These are phyloP conservation scores for Phrynocephalus guinanensis DNA, from an alignment of 2,797 vertebrate species.

Conservation along the genomic window DNA sequence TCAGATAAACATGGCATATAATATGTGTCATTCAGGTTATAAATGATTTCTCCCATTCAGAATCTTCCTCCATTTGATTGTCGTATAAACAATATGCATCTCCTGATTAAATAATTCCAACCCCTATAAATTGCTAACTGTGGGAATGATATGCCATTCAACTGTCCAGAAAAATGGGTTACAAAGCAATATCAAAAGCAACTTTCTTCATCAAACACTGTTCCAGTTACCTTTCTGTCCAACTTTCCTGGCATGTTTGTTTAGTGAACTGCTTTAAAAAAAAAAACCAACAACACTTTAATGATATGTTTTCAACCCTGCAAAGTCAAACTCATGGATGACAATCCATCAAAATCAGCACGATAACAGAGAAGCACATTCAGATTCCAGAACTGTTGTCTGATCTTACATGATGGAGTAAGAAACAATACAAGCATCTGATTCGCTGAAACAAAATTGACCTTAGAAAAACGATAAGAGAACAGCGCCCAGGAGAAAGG, in stretches of 20 bases:
- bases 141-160: slow-evolving; percentile 68
- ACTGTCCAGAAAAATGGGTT: slow-evolving; percentile 48
- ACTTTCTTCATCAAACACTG: slow-evolving; percentile 57
- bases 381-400: slow-evolving; percentile 68
- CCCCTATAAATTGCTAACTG: slow-evolving; percentile 69
- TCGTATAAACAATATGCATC: slow-evolving; percentile 56
- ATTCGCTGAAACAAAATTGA: slow-evolving; percentile 69
- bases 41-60: slow-evolving; percentile 58
- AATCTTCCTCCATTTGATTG: slow-evolving; percentile 63
- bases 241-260: slow-evolving; percentile 63
- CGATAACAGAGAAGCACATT: slow-evolving; percentile 72
- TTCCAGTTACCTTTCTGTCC: slow-evolving; percentile 69
- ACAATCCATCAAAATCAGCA: slow-evolving; percentile 76
- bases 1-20: slow-evolving; percentile 45
- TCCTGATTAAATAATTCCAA: slow-evolving; percentile 65
- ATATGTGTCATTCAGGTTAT: slow-evolving; percentile 41
- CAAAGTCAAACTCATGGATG: slow-evolving; percentile 72
- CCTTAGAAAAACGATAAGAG: slow-evolving; percentile 37
- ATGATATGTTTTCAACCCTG: slow-evolving; percentile 67
- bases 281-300: slow-evolving; percentile 65
- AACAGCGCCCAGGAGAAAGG: slow-evolving; percentile 52
- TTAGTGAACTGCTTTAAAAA: slow-evolving; percentile 66
- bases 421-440: slow-evolving; percentile 70
- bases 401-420: slow-evolving; percentile 66
- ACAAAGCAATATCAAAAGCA: slow-evolving; percentile 54